Conservation (phyloP, 2,797 vertebrate species). For the Sebastiscus albofasciatus region DNA sequence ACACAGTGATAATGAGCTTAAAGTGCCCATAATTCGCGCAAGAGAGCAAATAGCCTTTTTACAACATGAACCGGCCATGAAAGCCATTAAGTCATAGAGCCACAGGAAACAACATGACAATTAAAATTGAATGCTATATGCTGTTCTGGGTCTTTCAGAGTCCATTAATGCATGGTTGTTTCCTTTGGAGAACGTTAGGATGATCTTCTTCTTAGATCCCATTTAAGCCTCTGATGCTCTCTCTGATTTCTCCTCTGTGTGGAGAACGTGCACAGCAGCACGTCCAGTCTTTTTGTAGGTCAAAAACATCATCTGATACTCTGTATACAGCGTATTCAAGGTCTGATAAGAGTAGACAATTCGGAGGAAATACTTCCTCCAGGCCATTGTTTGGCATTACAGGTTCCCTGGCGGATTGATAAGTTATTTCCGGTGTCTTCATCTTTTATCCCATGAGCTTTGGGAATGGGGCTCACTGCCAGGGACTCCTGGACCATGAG, state of each 20-base stretch:
- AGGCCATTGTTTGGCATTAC: constrained; percentile 59
- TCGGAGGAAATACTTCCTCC: constrained; percentile 61
- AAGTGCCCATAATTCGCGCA: constrained; percentile 11
- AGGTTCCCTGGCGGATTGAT: constrained; percentile 44
- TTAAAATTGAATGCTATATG: constrained; percentile 16
- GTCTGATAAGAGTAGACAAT: constrained; percentile 47
- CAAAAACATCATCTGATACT: constrained; percentile 25
- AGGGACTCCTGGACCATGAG: neutral
- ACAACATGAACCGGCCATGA: constrained; percentile 10
- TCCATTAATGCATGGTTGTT: constrained; percentile 40
- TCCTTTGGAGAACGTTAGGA: constrained; percentile 4
- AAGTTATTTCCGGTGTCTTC: constrained; percentile 64
- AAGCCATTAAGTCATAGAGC: constrained; percentile 35
- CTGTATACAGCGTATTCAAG: constrained; percentile 9
- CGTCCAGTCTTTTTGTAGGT: constrained; percentile 47
- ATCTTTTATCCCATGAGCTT: constrained; percentile 41
- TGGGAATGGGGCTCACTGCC: constrained; percentile 14
- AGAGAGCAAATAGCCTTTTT: constrained; percentile 8
- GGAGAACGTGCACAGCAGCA: constrained; percentile 62
- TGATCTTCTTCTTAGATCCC: constrained; percentile 27
- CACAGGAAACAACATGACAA: constrained; percentile 41
- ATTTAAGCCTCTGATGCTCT: neutral
- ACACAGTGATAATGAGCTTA: constrained; percentile 13
- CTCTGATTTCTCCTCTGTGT: constrained; percentile 38
- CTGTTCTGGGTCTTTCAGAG: neutral